Base-by-base conservation (phyloP, 2,888 invertebrate species). In the Orthosia gothica region DNA sequence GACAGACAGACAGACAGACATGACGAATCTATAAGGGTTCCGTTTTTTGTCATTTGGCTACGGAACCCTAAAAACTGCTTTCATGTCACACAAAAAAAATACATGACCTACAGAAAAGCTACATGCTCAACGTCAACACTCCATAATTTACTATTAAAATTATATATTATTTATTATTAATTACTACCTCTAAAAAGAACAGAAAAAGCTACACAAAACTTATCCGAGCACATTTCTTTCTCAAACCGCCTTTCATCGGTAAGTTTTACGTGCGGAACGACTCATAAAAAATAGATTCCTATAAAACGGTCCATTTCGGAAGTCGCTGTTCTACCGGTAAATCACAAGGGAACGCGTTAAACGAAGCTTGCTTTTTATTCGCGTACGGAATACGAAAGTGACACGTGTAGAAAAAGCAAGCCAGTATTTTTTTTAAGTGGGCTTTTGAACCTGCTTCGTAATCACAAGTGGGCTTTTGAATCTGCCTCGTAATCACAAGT, bases 181-280 rank as follows among this genome's bases (percentile, higher is more conserved):
- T n/a, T n/a, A n/a, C n/a, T n/a, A n/a, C n/a, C 32, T 16, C 45
- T 18, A 62, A 62, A 72, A 80, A 62, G 32, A 1, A 57, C 16
- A 80, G 58, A 54, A 49, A 49, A 23, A 5, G 2, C 13, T 40
- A 45, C 47, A 64, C 47, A 75, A 55, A 61, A 55, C 5, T 75
- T 64, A 59, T 52, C 47, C 50, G 55, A 75, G 20, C 54, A 26
- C 50, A 69, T 64, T 76, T 67, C 20, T 49, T 45, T 70, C 49
- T 58, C n/a, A 58, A 70, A 70, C 45, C 75, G 66, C 58, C 54
- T 74, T 70, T 75, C 76, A 76, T 76, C 69, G 70, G 59, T 61
- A 58, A 74, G 49, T 75, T 84, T 77, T 77, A 85, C 70, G 75
- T 67, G 69, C 66, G 63, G 74, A 80, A 76, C 59, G 65, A 49